Percentiles rank a stretch among this genome's conserved stretches.
phyloP scores from a whole-genome alignment of 1,140 invertebrate species.

The Ooceraea biroi region DNA sequence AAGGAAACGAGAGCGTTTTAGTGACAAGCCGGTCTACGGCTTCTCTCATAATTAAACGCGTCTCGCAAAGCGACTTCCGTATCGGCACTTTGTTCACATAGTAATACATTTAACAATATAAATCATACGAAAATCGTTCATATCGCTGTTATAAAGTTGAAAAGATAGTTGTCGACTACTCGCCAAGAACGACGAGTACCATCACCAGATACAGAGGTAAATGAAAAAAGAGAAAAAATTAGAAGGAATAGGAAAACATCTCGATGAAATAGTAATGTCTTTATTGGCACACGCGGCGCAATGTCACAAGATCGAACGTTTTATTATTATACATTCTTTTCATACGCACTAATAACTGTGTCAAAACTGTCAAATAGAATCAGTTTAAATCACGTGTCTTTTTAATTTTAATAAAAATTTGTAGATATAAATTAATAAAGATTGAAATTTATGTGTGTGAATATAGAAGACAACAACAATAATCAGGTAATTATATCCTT shows the following conservation, averaged over 20 bases:
- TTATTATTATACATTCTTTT: slow-evolving; percentile 14
- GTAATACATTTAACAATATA: not conserved
- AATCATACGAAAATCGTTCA: not conserved
- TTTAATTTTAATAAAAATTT: not conserved
- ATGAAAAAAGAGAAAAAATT: slow-evolving; percentile 12
- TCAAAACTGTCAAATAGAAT: slow-evolving; percentile 21
- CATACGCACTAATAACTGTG: not conserved
- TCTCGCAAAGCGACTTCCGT: not conserved
- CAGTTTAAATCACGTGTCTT: not conserved
- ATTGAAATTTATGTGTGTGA: not conserved
- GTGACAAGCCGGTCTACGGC: not conserved
- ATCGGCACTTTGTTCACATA: not conserved
- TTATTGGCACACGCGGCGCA: slow-evolving; percentile 22
- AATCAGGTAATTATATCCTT: not conserved
- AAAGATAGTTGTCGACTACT: not conserved
- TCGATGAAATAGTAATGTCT: slow-evolving; percentile 41
- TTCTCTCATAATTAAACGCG: not conserved
- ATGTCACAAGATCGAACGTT: not conserved
- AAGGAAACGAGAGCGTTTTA: slow-evolving; percentile 37
- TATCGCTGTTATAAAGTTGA: not conserved
- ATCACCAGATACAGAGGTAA: not conserved
- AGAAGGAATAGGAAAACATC: slow-evolving; percentile 56
- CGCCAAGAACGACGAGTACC: not conserved
- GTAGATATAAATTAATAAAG: not conserved
- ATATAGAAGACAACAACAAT: not conserved